Evolutionary conservation across 1,140 invertebrate genomes (phyloP), one percentile per base, ranked within the genome.

Genomic region (Trichoplusia ni): DNA sequence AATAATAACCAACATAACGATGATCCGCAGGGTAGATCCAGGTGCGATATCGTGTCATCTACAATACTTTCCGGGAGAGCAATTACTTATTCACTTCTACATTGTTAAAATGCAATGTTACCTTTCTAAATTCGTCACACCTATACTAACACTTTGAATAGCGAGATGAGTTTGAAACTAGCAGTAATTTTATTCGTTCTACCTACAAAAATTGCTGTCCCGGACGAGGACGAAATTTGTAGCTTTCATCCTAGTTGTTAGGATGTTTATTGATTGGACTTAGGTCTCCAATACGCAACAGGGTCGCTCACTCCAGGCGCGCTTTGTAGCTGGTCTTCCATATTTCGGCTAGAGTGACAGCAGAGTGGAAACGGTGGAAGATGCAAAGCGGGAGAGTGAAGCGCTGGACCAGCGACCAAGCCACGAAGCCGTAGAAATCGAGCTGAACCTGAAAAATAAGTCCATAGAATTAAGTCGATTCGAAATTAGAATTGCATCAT

Each of bases 241-340:
- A 78, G 64, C 35, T 35, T 58, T 65, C 51, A 62, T 64, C 73
- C 64, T 58, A 69, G 46, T 69, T 67, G 62, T 53, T 69, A 74
- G 67, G 71, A 71, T 63, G 60, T 66, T n/a, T 69, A 63, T 70
- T 62, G 64, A 71, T 70, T 76, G 77, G 77, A 81, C 71, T 70
- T 65, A 29, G 25, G 47, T 54, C 65, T 74, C 67, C 69, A 69
- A 62, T 59, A 11, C 23, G 25, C 23, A 31, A 7, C 16, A 25
- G 44, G 58, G n/a, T n/a, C 29, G 60, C 71, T 92, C 95, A 96
- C 90, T 96, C 95, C 80, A 96, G 91, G 67, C 95, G 94, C 65
- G 96, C 95, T 92, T 98, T 98, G 93, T 99, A 99, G 82, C 97
- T 98, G 70, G 97, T 98, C 91, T 98, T 98, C 98, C 98, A 99